phyloP scores from a whole-genome alignment of 2,113 vertebrate genomes.

The Cololabis saira region DNA sequence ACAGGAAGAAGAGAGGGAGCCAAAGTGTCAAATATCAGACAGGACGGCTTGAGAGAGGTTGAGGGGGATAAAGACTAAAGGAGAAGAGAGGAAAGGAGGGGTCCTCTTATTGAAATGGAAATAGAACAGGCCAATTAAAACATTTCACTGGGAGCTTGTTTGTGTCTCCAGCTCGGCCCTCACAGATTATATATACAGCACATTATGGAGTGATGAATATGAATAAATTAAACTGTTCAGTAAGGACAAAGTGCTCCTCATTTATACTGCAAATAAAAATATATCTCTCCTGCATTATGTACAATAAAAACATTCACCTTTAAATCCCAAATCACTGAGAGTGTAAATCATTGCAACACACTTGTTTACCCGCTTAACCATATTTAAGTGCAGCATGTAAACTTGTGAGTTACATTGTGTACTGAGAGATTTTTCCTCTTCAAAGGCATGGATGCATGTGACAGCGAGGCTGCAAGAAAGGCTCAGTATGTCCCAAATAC shows the following conservation, averaged over 20 bases:
- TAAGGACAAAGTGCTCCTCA: slow-evolving; percentile 51
- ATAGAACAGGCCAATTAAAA: slow-evolving; percentile 80
- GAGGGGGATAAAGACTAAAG: slow-evolving; percentile 50
- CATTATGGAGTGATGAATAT: slow-evolving; percentile 78
- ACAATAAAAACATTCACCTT: slow-evolving; percentile 50
- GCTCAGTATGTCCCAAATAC: not conserved
- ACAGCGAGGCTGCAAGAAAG: not conserved
- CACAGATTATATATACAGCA: slow-evolving; percentile 77
- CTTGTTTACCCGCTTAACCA: slow-evolving; percentile 30
- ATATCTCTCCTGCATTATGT: slow-evolving; percentile 38
- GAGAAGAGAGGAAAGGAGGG: slow-evolving; percentile 50
- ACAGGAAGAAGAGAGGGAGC: slow-evolving; percentile 59
- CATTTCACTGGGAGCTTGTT: slow-evolving; percentile 78
- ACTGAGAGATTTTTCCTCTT: not conserved
- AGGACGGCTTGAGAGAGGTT: slow-evolving; percentile 63
- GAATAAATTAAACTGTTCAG: slow-evolving; percentile 69
- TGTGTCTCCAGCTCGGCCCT: slow-evolving; percentile 69
- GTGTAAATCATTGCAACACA: slow-evolving; percentile 8
- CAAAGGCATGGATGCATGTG: slow-evolving; percentile 8
- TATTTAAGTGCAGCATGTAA: not conserved
- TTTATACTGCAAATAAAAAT: slow-evolving; percentile 52
- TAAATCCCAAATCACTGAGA: slow-evolving; percentile 38
- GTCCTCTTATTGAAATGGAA: slow-evolving; percentile 80
- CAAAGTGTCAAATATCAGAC: slow-evolving; percentile 71
- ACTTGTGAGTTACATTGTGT: slow-evolving; percentile 3